phyloP scores from a whole-genome alignment of 2,888 invertebrate genomes.

The Brachyptera risi region DNA sequence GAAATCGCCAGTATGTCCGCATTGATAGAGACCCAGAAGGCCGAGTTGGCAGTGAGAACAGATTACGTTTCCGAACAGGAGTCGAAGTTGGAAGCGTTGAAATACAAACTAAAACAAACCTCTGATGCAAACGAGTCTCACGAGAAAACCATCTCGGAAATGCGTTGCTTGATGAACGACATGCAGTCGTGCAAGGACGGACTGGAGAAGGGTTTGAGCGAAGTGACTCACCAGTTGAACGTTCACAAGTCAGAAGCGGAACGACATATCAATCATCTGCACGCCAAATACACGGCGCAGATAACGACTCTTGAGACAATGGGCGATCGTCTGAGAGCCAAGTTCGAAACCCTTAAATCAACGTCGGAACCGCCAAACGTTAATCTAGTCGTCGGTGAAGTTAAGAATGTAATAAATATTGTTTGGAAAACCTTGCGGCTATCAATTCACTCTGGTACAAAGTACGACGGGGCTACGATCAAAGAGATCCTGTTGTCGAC shows the following conservation, averaged over 20 bases:
- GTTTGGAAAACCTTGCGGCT: constrained; percentile 25
- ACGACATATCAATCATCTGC: neutral
- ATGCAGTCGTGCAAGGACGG: constrained; percentile 21
- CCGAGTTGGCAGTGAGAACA: neutral
- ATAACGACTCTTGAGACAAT: neutral
- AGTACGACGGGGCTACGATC: constrained; percentile 23
- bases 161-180: neutral
- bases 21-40: neutral
- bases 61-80: neutral
- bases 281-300: neutral
- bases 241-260: neutral
- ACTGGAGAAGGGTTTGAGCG: neutral
- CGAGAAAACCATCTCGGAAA: too few species aligned
- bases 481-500: constrained; percentile 20
- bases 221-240: neutral
- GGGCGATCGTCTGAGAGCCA: neutral
- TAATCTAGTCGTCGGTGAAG: constrained; percentile 7
- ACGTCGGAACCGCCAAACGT: neutral
- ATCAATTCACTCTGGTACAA: constrained; percentile 12
- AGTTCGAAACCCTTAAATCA: neutral
- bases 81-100: neutral
- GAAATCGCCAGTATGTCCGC: neutral
- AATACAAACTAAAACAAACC: too few species aligned
- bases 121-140: too few species aligned
- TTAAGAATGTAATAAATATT: constrained; percentile 30